Evolutionary conservation across 2,113 vertebrate genomes (phyloP).

Genomic region (Saguinus midas): DNA sequence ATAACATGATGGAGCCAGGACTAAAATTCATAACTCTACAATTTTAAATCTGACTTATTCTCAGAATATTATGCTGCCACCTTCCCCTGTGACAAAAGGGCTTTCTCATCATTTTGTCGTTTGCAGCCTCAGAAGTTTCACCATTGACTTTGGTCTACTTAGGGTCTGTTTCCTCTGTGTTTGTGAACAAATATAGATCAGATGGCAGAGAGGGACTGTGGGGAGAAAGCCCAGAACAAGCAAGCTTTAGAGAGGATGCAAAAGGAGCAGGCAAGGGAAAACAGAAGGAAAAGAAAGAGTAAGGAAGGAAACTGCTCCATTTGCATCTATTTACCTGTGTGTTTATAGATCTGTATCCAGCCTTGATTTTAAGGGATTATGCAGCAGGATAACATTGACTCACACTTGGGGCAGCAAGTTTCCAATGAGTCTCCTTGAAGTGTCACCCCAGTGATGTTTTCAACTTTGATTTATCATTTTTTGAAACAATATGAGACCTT

Average conservation of each 20-base stretch:
- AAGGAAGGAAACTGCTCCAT: neutral
- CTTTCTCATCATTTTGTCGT: neutral
- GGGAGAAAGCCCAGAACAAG: neutral
- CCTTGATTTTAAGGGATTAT: neutral
- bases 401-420: neutral
- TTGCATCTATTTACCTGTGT: neutral
- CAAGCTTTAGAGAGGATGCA: neutral
- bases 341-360: neutral
- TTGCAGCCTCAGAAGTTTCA: neutral
- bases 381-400: neutral
- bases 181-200: neutral
- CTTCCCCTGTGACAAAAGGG: neutral
- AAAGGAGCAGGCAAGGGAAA: neutral
- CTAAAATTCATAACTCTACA: neutral
- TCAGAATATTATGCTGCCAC: neutral
- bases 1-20: neutral
- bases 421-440: conserved; percentile 22
- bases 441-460: conserved; percentile 27
- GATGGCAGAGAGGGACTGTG: rapidly evolving
- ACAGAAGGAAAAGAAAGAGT: neutral
- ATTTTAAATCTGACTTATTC: neutral
- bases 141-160: neutral
- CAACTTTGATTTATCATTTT: conserved; percentile 58
- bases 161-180: neutral
- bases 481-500: conserved; percentile 37